Evolutionary conservation across 1,140 invertebrate species (phyloP).

Genomic region (Halesus radiatus): DNA sequence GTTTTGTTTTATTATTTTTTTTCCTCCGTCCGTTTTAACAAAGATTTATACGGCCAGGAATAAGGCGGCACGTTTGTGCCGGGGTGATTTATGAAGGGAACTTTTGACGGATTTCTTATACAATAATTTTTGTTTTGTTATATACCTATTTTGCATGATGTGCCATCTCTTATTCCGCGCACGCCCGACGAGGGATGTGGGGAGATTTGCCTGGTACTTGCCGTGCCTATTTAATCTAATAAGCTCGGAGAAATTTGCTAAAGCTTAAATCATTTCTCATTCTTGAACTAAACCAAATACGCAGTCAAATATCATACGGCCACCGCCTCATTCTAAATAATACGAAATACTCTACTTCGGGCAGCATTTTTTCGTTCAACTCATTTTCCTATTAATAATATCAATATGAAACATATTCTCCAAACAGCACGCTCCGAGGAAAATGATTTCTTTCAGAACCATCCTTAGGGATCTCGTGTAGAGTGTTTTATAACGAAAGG

Average conservation of each 20-base stretch:
- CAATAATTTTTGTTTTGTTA: slow-evolving; percentile 56
- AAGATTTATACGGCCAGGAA: slow-evolving; percentile 54
- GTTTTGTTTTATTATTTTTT: slow-evolving; percentile 48
- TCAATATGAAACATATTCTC: no score
- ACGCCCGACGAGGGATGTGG: neutral
- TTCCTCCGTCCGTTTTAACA: slow-evolving; percentile 51
- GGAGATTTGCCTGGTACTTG: neutral
- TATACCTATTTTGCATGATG: slow-evolving; percentile 50
- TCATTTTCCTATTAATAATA: no score
- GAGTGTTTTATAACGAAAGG: no score
- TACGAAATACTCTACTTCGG: no score
- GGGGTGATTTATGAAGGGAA: slow-evolving; percentile 53
- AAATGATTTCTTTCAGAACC: no score
- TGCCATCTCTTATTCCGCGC: slow-evolving; percentile 24
- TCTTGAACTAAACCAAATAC: neutral
- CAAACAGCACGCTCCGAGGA: no score
- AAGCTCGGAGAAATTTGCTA: slow-evolving; percentile 7
- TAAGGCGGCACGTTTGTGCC: slow-evolving; percentile 52
- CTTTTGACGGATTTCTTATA: slow-evolving; percentile 56
- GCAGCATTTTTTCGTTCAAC: no score
- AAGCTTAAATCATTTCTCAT: slow-evolving; percentile 19
- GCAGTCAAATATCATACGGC: no score
- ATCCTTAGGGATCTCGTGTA: no score
- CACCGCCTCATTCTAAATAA: no score
- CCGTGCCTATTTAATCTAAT: slow-evolving; percentile 22